Conservation (phyloP, 2,888 invertebrate genomes). For the Dorcus parallelipipedus region DNA sequence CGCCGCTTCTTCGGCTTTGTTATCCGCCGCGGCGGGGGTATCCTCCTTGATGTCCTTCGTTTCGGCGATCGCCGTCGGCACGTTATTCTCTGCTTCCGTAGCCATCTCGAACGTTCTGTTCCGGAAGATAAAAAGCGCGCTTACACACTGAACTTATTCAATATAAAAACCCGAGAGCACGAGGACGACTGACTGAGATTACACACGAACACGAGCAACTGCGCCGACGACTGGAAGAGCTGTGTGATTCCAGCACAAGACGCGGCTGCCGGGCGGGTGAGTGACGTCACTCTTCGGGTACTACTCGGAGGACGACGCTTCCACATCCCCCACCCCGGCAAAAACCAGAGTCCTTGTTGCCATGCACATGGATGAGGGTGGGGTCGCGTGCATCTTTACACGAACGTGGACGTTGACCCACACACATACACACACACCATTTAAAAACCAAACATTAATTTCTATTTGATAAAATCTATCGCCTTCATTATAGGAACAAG, state of each 20-base stretch:
- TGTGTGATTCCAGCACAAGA: slow-evolving; percentile 18
- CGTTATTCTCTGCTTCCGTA: slow-evolving; percentile 72
- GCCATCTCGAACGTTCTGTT: slow-evolving; percentile 55
- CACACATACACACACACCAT: neutral
- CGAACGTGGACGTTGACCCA: slow-evolving; percentile 19
- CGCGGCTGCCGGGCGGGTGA: slow-evolving; percentile 23
- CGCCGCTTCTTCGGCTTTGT: slow-evolving; percentile 47
- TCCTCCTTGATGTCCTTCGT: slow-evolving; percentile 54
- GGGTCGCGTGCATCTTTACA: slow-evolving; percentile 14
- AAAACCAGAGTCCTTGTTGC: slow-evolving; percentile 34
- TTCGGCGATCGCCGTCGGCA: slow-evolving; percentile 57
- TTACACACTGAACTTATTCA: slow-evolving; percentile 18
- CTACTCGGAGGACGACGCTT: slow-evolving; percentile 25
- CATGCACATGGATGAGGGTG: slow-evolving; percentile 38
- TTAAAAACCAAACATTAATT: slow-evolving; percentile 5
- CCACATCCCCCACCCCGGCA: slow-evolving; percentile 33
- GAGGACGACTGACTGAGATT: slow-evolving; percentile 8
- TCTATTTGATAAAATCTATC: neutral
- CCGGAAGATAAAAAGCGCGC: slow-evolving; percentile 24
- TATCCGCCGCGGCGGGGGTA: slow-evolving; percentile 48
- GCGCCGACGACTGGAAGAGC: slow-evolving; percentile 25
- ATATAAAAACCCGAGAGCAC: slow-evolving; percentile 19
- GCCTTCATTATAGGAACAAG: too few relatives aligned
- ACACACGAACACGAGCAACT: slow-evolving; percentile 18
- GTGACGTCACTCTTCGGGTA: slow-evolving; percentile 26